Evolutionary conservation across 2,888 invertebrate genomes (phyloP), one percentile per base, ranked within the genome.

Genomic region (Sphecodes monilicornis): DNA sequence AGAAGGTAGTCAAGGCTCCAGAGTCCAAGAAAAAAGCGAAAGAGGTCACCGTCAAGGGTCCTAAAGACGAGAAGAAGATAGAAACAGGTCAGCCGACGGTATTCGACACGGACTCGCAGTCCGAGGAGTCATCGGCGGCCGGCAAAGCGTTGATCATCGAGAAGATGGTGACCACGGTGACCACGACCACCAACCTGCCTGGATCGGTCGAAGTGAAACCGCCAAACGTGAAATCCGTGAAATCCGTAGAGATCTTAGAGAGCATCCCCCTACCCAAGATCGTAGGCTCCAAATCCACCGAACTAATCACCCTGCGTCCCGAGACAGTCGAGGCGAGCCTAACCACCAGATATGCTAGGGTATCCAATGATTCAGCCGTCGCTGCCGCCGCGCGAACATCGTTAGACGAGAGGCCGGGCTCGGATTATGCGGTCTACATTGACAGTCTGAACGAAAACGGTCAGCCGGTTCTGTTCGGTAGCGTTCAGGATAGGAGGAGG

Each of bases 251-350:
- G 82, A 89, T 90, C 69, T 80, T 90, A 83, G 91, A 91, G 79
- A 93, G 88, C 81, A 82, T 91, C 57, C 87, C 91, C 50, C 73
- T 91, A 75, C 88, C 90, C 50, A 88, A 85, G 77, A 86, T 88
- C 76, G 87, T 89, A 83, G 87, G 86, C 60, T 89, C 91, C 36
- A 93, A 92, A 80, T 78, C 87, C 72, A 91, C 92, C 78, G 92
- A 93, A 84, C 87, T 94, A 75, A 90, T 94, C 78, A 90, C 91
- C 78, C 89, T 94, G 76, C 90, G 93, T 81, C 94, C 94, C 26
- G 94, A 92, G 75, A 93, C 83, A 41, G 93, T 94, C 74, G 94
- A 94, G 76, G 92, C 93, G 81, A 93, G 90, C 86, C 84, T 94
- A 81, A 93, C 92, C 43, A 93, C 93, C 39, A 94, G 90, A 77